Evolutionary conservation across 64 coral and sea anemone species (phyloP), one percentile per base, ranked within the genome.

Genomic region (Trachythela sp.): DNA sequence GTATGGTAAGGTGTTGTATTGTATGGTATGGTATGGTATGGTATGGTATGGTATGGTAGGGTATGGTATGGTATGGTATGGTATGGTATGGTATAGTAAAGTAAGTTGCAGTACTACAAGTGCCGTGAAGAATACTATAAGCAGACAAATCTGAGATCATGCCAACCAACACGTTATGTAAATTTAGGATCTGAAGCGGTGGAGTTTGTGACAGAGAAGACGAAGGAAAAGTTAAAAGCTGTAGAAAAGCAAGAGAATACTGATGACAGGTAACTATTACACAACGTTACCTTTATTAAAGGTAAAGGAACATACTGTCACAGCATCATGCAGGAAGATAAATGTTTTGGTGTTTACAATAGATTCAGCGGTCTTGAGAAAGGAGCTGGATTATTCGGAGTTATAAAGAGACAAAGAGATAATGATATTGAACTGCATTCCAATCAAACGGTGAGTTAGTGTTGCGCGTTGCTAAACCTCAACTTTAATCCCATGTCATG

Each of bases 391-490:
- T 87, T 93, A 13, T 98, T 98, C 84, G 95, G 95, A 48, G 95
- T 94, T 26, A 89, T 94, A 13, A 95, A 99, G 41, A 88, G 89
- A 77, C 48, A 93, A 48, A 89, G 93, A 83, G 96, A 99, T 85
- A 99, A 99, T 40, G 96, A 99, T 38, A 89, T 93, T 91, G 96
- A 99, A 31, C 91, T 99, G 10, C 96, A 99, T 86, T 94, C 96
- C 22, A 84, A 99, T 43, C 92, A 30, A 95, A 94, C 94, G 93
- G 96, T 95, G 20, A 22, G 31, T 34, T 80, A 13, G 13, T 37
- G 3, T 18, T 7, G 35, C 1, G 33, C 20, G 35, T 37, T 17
- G 30, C 31, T 39, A 80, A 26, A 2, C 33, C n/a, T n/a, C n/a
- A n/a, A n/a, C n/a, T n/a, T n/a, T n/a, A n/a, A n/a, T n/a, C n/a